phyloP scores from a whole-genome alignment of 2,888 invertebrate genomes.

The Diaphora mendica region DNA sequence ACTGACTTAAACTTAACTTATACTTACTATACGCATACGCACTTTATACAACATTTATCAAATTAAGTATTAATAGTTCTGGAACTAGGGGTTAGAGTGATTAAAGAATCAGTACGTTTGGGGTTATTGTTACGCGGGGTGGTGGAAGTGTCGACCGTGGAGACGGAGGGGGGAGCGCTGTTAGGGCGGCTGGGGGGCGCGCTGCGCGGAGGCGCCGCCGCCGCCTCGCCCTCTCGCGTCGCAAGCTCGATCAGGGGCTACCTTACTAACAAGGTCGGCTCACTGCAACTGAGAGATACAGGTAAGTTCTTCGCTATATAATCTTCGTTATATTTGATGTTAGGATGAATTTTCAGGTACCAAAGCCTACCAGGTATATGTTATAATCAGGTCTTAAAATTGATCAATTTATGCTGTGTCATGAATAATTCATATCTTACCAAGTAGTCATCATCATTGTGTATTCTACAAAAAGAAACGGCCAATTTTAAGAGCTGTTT shows the following conservation, averaged over 20 bases:
- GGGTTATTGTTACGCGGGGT: conserved; percentile 41
- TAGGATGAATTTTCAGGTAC: not conserved
- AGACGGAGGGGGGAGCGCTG: conserved; percentile 85
- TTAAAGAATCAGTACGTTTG: conserved; percentile 10
- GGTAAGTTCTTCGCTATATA: conserved; percentile 79
- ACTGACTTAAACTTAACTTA: conserved; percentile 62
- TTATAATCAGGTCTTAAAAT: too few relatives aligned
- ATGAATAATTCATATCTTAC: too few relatives aligned
- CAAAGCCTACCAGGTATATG: too few relatives aligned
- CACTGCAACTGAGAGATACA: conserved; percentile 90
- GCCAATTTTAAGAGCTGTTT: too few relatives aligned
- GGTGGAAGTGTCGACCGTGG: conserved; percentile 78
- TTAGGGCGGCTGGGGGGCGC: conserved; percentile 89
- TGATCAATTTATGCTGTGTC: not conserved
- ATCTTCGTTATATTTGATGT: not conserved
- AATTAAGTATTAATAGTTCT: conserved; percentile 15
- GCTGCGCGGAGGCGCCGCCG: conserved; percentile 90
- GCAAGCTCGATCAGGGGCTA: conserved; percentile 91
- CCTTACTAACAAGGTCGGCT: conserved; percentile 89
- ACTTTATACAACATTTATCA: conserved; percentile 15
- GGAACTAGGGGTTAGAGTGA: conserved; percentile 9
- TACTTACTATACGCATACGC: conserved; percentile 18
- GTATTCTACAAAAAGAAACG: too few relatives aligned
- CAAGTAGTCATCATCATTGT: too few relatives aligned
- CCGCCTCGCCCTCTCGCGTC: conserved; percentile 89